Evolutionary conservation across 2,888 invertebrate species (phyloP), one percentile per base, ranked within the genome.

Genomic region (Sericinus montela): DNA sequence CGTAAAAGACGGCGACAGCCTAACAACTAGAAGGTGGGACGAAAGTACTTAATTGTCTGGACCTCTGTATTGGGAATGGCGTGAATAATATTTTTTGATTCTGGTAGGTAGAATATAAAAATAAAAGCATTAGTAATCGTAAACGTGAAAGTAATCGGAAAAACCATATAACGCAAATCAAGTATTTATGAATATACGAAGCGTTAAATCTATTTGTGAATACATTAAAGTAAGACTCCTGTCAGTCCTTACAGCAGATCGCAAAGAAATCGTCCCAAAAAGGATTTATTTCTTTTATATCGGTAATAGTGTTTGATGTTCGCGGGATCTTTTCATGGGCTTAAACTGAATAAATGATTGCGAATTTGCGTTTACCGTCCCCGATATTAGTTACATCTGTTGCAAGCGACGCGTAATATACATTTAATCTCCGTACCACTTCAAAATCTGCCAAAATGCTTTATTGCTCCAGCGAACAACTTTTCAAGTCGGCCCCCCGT

Each of bases 361-460:
- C 42, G 37, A 37, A 42, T 42, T 46, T 16, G 36, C 34, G 40
- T 19, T 35, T n/a, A 40, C 36, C 32, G 32, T 41, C 37, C 13
- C 45, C 59, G 54, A 56, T 60, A 64, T 60, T 60, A 55, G 65
- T 58, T 61, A 75, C 78, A 81, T 79, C 80, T 80, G 80, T 72
- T 75, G 73, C 77, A 60, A 65, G 58, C 65, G 63, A 72, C 67
- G 68, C 73, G 70, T 83, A 85, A 85, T 84, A 82, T 79, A 80
- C 81, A 76, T 85, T 85, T 84, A 84, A 85, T 83, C 78, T 76
- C 73, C 65, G 59, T 65, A 75, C 77, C 80, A 80, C 78, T 80
- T 78, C 76, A 75, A 81, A 85, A 86, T 84, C 80, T 77, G 79
- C 79, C 84, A 81, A 86, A 86, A 86, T 86, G 85, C 81, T 87